Conservation (phyloP, 2,113 vertebrate species). For the Pipa parva region DNA sequence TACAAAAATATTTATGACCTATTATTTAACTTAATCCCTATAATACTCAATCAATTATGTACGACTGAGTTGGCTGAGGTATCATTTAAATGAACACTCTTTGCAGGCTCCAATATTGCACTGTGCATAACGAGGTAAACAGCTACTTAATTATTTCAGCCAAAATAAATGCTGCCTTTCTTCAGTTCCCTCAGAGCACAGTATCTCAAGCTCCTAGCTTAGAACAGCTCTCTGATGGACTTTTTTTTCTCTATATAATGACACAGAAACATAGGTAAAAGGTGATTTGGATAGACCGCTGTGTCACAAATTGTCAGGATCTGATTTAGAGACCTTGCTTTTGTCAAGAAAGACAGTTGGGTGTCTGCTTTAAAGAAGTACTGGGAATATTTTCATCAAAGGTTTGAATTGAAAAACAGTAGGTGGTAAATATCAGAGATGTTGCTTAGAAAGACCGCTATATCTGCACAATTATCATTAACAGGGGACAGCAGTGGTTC, state of each 20-base stretch:
- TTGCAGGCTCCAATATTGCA: conserved; percentile 31
- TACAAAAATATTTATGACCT: too few species aligned
- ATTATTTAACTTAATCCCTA: conserved; percentile 34
- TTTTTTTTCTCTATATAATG: conserved; percentile 69
- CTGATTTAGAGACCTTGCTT: conserved; percentile 82
- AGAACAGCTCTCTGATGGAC: conserved; percentile 71
- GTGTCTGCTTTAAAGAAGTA: conserved; percentile 75
- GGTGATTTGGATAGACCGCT: conserved; percentile 85
- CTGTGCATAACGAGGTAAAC: conserved; percentile 26
- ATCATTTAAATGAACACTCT: conserved; percentile 22
- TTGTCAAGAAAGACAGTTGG: conserved; percentile 80
- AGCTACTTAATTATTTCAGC: conserved; percentile 50
- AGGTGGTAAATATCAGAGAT: conserved; percentile 81
- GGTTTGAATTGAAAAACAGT: conserved; percentile 84
- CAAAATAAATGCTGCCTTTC: conserved; percentile 46
- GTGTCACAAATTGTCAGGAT: conserved; percentile 91
- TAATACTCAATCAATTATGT: conserved; percentile 28
- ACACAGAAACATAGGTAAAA: conserved; percentile 80
- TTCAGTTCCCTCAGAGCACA: conserved; percentile 41
- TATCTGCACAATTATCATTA: conserved; percentile 78
- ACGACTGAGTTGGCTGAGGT: background rate
- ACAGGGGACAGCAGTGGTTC: conserved; percentile 69
- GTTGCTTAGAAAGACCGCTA: conserved; percentile 69
- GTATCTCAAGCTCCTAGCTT: conserved; percentile 43
- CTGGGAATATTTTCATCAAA: conserved; percentile 83